These are phyloP conservation scores for Chaetodon trifascialis DNA, from an alignment of 2,113 vertebrate genomes.

Conservation along the genomic window DNA sequence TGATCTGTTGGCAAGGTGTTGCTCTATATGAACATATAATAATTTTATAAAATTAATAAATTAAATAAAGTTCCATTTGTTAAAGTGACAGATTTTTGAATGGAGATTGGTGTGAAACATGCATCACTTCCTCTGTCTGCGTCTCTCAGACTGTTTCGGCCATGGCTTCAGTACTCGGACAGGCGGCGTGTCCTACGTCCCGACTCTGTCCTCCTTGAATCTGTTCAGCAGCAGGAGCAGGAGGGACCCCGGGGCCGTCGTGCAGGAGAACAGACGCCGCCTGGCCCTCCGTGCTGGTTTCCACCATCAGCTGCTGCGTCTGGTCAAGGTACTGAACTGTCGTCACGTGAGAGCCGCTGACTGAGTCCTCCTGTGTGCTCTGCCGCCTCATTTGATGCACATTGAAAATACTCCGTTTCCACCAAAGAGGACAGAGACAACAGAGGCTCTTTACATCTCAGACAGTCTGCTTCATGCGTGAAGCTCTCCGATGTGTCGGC, in stretches of 20 bases:
- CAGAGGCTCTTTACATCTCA: no score
- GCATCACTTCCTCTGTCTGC: no score
- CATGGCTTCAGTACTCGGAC: conserved; percentile 94
- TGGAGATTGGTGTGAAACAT: background rate
- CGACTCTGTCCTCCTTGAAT: conserved; percentile 91
- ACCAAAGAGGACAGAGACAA: no score
- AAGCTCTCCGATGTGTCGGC: no score
- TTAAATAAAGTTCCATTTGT: background rate
- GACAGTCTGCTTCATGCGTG: no score
- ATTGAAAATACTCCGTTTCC: no score
- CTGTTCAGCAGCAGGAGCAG: conserved; percentile 91
- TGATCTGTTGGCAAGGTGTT: background rate
- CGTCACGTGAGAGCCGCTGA: background rate
- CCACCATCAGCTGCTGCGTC: conserved; percentile 83
- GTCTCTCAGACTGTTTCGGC: conserved; percentile 82
- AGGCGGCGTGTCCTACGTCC: conserved; percentile 91
- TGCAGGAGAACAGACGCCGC: conserved; percentile 90
- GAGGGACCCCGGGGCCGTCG: conserved; percentile 87
- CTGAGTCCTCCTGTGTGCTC: no score
- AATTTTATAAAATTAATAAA: no score
- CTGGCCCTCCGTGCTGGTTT: conserved; percentile 89
- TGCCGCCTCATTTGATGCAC: no score
- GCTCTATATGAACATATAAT: no score
- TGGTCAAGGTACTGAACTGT: conserved; percentile 86
- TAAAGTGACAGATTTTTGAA: background rate